phyloP scores from a whole-genome alignment of 1,140 invertebrate genomes.

The Leptestheria dahalacensis region DNA sequence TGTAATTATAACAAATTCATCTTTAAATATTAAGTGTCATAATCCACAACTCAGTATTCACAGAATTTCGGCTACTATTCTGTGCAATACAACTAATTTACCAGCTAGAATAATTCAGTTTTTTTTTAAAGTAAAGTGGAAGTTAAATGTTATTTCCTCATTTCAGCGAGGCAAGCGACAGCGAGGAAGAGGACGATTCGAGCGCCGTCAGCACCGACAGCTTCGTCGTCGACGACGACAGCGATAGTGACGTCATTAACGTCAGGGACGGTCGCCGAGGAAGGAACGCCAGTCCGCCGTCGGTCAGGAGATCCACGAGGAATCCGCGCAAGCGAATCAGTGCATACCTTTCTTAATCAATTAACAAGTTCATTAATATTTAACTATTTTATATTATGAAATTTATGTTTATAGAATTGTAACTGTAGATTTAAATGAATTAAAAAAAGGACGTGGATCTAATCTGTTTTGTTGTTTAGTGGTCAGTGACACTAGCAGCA shows the following conservation, averaged over 20 bases:
- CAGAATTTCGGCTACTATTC: too few species aligned
- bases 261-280: neutral
- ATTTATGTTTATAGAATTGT: too few species aligned
- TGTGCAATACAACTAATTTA: too few species aligned
- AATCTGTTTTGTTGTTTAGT: too few species aligned
- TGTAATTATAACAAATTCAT: too few species aligned
- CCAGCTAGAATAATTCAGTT: too few species aligned
- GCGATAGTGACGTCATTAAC: constrained; percentile 35
- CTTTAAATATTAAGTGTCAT: too few species aligned
- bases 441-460: too few species aligned
- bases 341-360: neutral
- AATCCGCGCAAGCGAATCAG: constrained; percentile 8
- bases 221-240: constrained; percentile 30
- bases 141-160: constrained; percentile 15
- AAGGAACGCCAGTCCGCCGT: neutral
- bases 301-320: constrained; percentile 4
- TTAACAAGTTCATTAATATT: neutral
- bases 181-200: constrained; percentile 39
- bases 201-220: constrained; percentile 23
- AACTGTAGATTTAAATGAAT: too few species aligned
- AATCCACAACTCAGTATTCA: too few species aligned
- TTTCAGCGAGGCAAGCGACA: constrained; percentile 23
- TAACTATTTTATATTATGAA: too few species aligned
- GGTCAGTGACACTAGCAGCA: constrained; percentile 13
- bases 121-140: too few species aligned